Percentiles rank a stretch among this genome's conserved stretches.
These are phyloP conservation scores for Chymomyza fuscimana DNA, from an alignment of 2,888 invertebrate species.

Conservation along the genomic window DNA sequence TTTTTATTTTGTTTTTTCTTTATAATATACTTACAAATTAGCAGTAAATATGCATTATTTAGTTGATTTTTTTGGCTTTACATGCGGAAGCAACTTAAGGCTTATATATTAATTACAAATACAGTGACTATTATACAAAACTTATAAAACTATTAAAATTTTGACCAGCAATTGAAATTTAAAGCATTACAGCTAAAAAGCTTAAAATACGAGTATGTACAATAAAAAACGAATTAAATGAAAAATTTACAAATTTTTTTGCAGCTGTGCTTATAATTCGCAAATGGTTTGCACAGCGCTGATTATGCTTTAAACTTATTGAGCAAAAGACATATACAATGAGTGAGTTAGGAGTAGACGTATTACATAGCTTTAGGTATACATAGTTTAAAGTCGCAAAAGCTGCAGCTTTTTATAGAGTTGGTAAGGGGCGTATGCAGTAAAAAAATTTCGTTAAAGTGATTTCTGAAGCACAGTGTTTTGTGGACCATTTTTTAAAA, in stretches of 20 bases:
- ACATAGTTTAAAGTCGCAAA: conserved; percentile 1
- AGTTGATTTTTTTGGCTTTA: conserved; percentile 40
- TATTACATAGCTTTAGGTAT: neutral
- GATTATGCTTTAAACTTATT: conserved; percentile 52
- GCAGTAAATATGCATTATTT: conserved; percentile 13
- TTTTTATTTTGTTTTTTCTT: conserved; percentile 15
- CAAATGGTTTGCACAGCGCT: conserved; percentile 6
- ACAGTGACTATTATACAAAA: conserved; percentile 35
- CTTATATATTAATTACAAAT: conserved; percentile 34
- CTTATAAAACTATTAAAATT: conserved; percentile 29
- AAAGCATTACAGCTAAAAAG: conserved; percentile 39
- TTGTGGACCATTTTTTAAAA: too few species aligned
- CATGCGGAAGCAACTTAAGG: conserved; percentile 32
- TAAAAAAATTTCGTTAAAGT: too few species aligned
- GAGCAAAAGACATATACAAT: conserved; percentile 67
- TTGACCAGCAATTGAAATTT: conserved; percentile 65
- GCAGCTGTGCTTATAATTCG: conserved; percentile 8
- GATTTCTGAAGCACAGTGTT: too few species aligned
- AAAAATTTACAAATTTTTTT: conserved; percentile 9
- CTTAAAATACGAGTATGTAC: conserved; percentile 12
- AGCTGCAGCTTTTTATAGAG: conserved; percentile 20
- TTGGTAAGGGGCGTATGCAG: too few species aligned
- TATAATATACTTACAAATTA: conserved; percentile 13
- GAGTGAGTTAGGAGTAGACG: conserved; percentile 8
- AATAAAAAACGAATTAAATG: conserved; percentile 27